Evolutionary conservation across 2,797 vertebrate genomes (phyloP).

Genomic region (Percopsis omiscomaycus): DNA sequence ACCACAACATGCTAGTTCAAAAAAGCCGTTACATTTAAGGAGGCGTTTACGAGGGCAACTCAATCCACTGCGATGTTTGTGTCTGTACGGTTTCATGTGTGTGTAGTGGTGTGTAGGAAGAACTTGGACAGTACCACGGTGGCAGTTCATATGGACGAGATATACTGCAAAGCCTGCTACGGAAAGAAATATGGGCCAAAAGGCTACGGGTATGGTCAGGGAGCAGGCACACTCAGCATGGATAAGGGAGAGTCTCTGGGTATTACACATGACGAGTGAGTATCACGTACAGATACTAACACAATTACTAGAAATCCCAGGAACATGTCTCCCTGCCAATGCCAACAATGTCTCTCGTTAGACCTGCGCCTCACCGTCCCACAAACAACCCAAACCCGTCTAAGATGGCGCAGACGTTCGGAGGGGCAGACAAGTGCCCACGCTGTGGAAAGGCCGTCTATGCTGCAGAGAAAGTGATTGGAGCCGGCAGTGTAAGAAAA

Average conservation of each 20-base stretch:
- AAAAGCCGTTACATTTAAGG: conserved; percentile 50
- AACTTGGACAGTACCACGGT: conserved; percentile 96
- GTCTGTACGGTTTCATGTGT: conserved; percentile 8
- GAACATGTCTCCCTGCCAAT: background rate
- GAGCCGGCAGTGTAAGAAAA: conserved; percentile 87
- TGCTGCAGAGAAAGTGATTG: conserved; percentile 92
- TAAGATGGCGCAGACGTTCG: conserved; percentile 86
- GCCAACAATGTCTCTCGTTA: conserved; percentile 42
- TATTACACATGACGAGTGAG: conserved; percentile 87
- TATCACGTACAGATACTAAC: conserved; percentile 1
- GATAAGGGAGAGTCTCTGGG: conserved; percentile 89
- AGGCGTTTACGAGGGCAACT: conserved; percentile 13
- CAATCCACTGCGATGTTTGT: conserved; percentile 22
- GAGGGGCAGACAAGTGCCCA: conserved; percentile 85
- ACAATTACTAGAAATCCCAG: background rate
- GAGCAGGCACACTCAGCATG: conserved; percentile 90
- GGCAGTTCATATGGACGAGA: conserved; percentile 88
- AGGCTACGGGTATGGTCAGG: conserved; percentile 92
- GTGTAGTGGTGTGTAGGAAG: conserved; percentile 89
- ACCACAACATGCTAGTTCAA: conserved; percentile 5
- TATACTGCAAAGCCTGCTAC: conserved; percentile 96
- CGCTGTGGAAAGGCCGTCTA: conserved; percentile 90
- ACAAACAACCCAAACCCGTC: conserved; percentile 86
- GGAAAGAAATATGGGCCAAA: conserved; percentile 95
- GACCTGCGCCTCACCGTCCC: conserved; percentile 77